phyloP scores from a whole-genome alignment of 2,797 vertebrate species.

The Enteromius afrohamiltoni region DNA sequence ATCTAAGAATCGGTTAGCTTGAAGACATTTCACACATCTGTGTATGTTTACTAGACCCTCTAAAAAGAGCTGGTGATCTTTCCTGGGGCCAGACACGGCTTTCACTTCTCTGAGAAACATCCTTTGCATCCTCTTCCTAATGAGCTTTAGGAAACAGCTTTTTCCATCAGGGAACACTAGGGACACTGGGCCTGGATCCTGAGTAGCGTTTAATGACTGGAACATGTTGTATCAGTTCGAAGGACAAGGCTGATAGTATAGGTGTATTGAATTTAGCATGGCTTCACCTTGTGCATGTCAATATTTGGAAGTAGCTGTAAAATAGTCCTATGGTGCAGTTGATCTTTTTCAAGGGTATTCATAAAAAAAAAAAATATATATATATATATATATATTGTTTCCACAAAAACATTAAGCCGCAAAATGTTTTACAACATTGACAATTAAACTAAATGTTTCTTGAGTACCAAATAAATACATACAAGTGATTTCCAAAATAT shows the following conservation, averaged over 20 bases:
- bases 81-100: conserved; percentile 31
- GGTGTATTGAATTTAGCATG: conserved; percentile 13
- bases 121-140: conserved; percentile 52
- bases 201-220: conserved; percentile 34
- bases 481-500: not conserved
- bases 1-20: conserved; percentile 38
- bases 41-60: conserved; percentile 64
- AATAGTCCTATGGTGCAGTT: not conserved
- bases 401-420: not conserved
- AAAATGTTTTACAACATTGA: not conserved
- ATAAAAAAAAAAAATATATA: no score
- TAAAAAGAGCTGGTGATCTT: conserved; percentile 41
- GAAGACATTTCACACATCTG: conserved; percentile 64
- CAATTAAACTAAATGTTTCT: not conserved
- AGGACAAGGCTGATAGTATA: conserved; percentile 13
- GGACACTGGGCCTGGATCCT: conserved; percentile 23
- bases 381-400: not conserved
- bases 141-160: conserved; percentile 53
- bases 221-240: conserved; percentile 22
- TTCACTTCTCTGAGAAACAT: conserved; percentile 29
- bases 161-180: conserved; percentile 47
- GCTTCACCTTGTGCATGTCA: not conserved
- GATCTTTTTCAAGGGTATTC: no score
- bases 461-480: not conserved
- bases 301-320: not conserved